Base-by-base conservation (phyloP, 2,113 vertebrate genomes). In the Mesembrinibis cayennensis region DNA sequence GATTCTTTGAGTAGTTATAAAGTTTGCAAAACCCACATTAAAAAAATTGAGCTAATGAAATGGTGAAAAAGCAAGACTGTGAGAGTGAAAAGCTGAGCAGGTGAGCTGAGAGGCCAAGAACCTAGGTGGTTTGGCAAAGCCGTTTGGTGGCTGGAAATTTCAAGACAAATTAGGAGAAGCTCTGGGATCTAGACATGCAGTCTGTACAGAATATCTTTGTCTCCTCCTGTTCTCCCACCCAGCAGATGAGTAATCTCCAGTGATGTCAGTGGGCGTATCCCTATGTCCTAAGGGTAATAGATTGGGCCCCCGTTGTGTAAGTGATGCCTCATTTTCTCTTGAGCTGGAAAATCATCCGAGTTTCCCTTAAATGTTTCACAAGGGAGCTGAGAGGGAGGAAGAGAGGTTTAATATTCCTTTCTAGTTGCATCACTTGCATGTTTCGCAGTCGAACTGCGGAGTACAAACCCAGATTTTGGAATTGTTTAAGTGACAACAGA, bases 191-290 rank as follows among this genome's bases (percentile, higher is more conserved):
- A 94, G 89, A 89, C 70, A 29, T 45, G 40, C 61, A 47, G 89
- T 84, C 87, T 91, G 59, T 70, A 56, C 12, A 49, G 59, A 87
- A 67, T 83, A 84, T 81, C 82, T 94, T 90, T 76, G 71, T 78
- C 74, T 93, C 63, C 70, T 95, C 63, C 70, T 95, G 10, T 61
- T 91, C 73, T 92, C 70, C 83, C 70, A 87, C 65, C 90, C 90
- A 8, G 4, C 13, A 44, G 82, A 95, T 95, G 91, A 96, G 76
- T 96, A 96, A 95, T 89, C 87, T 92, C 73, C 61, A 55, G 78
- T 93, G 95, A 97, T 80, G 78, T 97, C 95, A 97, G 61, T 86
- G 88, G 92, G 92, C 16, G 85, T 96, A 82, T 47, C 85, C 92
- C 42, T 53, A 34, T 34, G 63, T 95, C 59, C 84, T 73, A 47